phyloP scores from a whole-genome alignment of 1,140 invertebrate genomes.

The Trissolcus basalis region DNA sequence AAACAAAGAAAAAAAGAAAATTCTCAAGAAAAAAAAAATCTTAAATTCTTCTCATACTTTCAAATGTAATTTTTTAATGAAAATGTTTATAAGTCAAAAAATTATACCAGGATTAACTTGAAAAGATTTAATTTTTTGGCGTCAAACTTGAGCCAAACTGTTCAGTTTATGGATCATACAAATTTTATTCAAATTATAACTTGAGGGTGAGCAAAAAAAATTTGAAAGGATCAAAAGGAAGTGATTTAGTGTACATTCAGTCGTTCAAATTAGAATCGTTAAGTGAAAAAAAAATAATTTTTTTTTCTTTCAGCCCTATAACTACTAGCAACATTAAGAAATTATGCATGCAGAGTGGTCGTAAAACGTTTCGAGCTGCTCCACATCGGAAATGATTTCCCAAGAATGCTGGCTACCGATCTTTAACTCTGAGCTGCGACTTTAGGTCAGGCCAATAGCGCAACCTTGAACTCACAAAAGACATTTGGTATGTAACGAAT shows the following conservation, averaged over 20 bases:
- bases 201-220: too few relatives aligned
- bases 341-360: conserved; percentile 24
- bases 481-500: conserved; percentile 7
- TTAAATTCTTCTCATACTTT: too few relatives aligned
- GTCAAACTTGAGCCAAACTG: conserved; percentile 29
- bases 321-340: conserved; percentile 36
- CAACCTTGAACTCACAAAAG: conserved; percentile 21
- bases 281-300: too few relatives aligned
- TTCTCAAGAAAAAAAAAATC: too few relatives aligned
- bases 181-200: too few relatives aligned
- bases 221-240: too few relatives aligned
- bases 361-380: conserved; percentile 51
- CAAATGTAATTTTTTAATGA: too few relatives aligned
- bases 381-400: conserved; percentile 41
- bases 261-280: too few relatives aligned
- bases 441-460: conserved; percentile 9
- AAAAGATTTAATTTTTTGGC: background rate
- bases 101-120: too few relatives aligned
- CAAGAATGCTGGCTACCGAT: conserved; percentile 26
- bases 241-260: too few relatives aligned
- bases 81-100: too few relatives aligned
- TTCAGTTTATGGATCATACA: too few relatives aligned
- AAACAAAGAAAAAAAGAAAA: background rate
- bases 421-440: conserved; percentile 24
- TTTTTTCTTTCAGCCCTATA: conserved; percentile 31